Base-by-base conservation (phyloP, 2,113 vertebrate species). In the Centropristis striata region DNA sequence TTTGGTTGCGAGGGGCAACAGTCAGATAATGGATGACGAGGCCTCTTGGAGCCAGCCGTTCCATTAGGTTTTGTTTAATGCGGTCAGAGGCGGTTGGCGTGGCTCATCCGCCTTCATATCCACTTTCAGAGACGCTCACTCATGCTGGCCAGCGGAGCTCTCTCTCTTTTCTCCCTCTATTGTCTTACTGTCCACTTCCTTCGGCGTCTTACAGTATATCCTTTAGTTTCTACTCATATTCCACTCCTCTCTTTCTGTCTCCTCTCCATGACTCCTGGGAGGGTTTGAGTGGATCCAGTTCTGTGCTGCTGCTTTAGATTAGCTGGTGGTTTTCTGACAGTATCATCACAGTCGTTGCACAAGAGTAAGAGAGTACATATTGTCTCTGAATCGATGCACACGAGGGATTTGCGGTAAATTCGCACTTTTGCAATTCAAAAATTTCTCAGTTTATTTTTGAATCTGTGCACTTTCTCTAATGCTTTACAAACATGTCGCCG, bases 11-110 rank as follows among this genome's bases (percentile, higher is more conserved):
- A 69, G 2, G 86, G 86, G 89, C 90, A 92, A 92, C 92, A 85
- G 92, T 91, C 86, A 89, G 91, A 95, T 95, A 95, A 95, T 95
- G 90, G 94, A 94, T 89, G 87, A 90, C 66, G 79, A 87, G 85
- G 91, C 78, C 91, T 89, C 63, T 41, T 86, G 93, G 92, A 95
- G 95, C 92, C 94, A 93, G 91, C 75, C 75, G 87, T 90, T 94
- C 93, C 95, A 95, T 95, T 95, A 95, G 84, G 91, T 93, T 91
- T 89, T 78, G 89, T 92, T n/a, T 95, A 95, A 95, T 94, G 93
- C 78, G 90, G 87, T 94, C 93, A 90, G 91, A 87, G 92, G 90
- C 90, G 90, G 88, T 86, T 89, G 81, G 75, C 68, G 71, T 77
- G 84, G 83, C 89, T 93, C 93, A 89, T 93, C 92, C 82, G 87